Evolutionary conservation across 2,888 invertebrate species (phyloP), one percentile per base, ranked within the genome.

Genomic region (Hypomecis punctinalis): DNA sequence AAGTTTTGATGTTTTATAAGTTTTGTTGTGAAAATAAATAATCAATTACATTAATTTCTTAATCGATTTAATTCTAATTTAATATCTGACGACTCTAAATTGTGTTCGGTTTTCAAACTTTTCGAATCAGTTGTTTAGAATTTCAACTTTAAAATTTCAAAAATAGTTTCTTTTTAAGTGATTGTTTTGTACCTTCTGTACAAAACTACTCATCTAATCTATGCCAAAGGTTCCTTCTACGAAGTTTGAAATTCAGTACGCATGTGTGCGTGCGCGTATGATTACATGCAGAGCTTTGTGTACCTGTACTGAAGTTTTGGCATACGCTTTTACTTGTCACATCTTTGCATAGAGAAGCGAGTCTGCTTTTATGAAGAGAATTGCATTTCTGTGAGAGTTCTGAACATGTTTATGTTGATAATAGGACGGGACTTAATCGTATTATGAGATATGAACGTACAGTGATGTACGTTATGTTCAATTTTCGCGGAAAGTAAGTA

Each of bases 291-390:
- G 54, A 59, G 59, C 33, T 62, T 23, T 63, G 63, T 67, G 66
- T 69, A 71, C 72, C 66, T 68, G 69, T 43, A 61, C 36, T 7
- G 23, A 66, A 69, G 59, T 68, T 66, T 58, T 59, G 61, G 56
- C 69, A 69, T 67, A 69, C 61, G 69, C 56, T 69, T 51, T 55
- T 64, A 63, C 64, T 62, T 66, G 67, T 65, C 71, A 64, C 67
- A 69, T 64, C 66, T 68, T 58, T 66, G 63, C 53, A 63, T 55
- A 60, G 56, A 60, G 52, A 43, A 65, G 47, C n/a, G 48, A 45
- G 61, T 56, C 66, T 52, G 59, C 57, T 48, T 59, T 61, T 45
- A 61, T 53, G 57, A 43, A 45, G 48, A 48, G 60, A 65, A 65
- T 64, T 65, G 61, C 65, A 61, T 65, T 61, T 61, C 56, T 53